A percentile compares a stretch with the other conserved stretches of the same genome.
phyloP scores from a whole-genome alignment of 1,140 invertebrate species.

The Drosophila auraria region DNA sequence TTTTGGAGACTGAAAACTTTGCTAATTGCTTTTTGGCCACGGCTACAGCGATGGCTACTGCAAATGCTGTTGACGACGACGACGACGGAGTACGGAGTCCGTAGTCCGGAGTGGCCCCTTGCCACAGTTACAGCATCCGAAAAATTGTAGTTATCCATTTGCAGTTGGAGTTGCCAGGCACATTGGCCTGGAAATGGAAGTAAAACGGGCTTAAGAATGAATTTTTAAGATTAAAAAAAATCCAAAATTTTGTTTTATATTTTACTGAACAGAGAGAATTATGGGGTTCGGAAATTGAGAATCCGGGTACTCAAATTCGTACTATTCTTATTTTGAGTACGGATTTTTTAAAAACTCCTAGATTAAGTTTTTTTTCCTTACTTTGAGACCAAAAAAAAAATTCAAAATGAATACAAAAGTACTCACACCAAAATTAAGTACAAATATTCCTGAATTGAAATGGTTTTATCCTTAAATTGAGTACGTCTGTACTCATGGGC shows the following conservation, averaged over 20 bases:
- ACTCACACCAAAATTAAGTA: no score
- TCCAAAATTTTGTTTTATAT: background rate
- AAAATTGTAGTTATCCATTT: slow-evolving; percentile 59
- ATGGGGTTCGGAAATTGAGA: no score
- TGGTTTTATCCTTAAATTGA: no score
- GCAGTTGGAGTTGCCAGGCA: slow-evolving; percentile 12
- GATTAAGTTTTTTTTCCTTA: no score
- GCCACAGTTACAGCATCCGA: slow-evolving; percentile 49
- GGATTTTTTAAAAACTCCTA: no score
- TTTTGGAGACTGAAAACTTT: slow-evolving; percentile 73
- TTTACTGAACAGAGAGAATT: background rate
- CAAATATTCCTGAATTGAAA: no score
- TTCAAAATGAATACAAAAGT: no score
- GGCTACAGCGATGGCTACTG: slow-evolving; percentile 48
- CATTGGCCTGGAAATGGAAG: background rate
- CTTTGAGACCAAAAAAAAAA: no score
- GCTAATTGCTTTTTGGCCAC: slow-evolving; percentile 82
- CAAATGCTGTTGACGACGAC: slow-evolving; percentile 11
- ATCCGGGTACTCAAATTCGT: no score
- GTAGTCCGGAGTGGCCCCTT: background rate
- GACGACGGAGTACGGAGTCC: slow-evolving; percentile 13
- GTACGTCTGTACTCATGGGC: no score
- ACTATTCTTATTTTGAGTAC: no score
- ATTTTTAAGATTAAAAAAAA: background rate
- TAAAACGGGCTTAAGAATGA: background rate